Conservation (phyloP, 1,140 invertebrate species). For the Magallana gigas region DNA sequence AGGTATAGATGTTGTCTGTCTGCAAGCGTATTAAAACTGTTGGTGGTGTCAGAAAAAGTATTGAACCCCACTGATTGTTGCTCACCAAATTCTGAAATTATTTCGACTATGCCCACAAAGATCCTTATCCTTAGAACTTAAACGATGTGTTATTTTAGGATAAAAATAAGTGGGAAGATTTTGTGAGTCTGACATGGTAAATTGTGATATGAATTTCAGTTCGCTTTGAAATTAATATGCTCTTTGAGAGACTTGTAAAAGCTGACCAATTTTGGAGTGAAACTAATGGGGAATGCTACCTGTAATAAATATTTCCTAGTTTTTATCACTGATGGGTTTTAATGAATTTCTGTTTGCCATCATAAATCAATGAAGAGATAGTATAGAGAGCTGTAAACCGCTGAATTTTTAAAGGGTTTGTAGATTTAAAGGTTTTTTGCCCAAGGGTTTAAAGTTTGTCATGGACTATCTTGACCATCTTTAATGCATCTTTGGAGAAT, state of each 20-base stretch:
- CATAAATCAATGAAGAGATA: neutral
- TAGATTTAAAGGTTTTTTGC: no score
- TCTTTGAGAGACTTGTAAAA: neutral
- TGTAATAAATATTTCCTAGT: neutral
- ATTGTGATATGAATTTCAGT: neutral
- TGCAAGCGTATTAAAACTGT: neutral
- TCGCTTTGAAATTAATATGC: neutral
- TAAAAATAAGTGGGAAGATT: neutral
- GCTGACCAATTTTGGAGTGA: neutral
- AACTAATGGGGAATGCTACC: neutral
- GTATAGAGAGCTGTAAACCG: neutral
- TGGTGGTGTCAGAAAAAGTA: neutral
- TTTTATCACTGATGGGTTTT: neutral
- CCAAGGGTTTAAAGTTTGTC: no score
- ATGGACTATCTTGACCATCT: no score
- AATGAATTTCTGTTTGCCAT: slow-evolving; percentile 11
- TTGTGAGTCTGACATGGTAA: neutral
- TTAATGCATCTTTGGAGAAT: no score
- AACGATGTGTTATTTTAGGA: neutral
- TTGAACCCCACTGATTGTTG: slow-evolving; percentile 24
- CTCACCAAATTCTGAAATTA: slow-evolving; percentile 22
- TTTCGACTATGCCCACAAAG: slow-evolving; percentile 20
- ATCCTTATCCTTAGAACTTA: slow-evolving; percentile 8
- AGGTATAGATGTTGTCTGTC: neutral
- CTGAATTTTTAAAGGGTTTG: no score